Evolutionary conservation across 64 coral and sea anemone species (phyloP).

Genomic region (Dendronephthya gigantea): DNA sequence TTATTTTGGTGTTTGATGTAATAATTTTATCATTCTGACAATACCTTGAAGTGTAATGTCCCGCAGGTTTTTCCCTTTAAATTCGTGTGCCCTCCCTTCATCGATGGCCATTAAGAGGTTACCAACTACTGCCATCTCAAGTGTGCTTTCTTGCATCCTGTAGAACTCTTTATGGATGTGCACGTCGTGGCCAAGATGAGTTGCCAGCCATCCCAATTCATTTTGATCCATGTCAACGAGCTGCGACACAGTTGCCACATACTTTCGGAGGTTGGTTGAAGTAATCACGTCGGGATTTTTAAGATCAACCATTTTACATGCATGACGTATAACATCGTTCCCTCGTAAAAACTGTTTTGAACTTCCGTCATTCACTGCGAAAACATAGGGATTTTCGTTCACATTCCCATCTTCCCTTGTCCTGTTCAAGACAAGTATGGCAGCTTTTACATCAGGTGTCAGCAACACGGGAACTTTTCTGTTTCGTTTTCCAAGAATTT

Average conservation of each 20-base stretch:
- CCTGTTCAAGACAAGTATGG: not conserved
- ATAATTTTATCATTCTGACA: too few relatives aligned
- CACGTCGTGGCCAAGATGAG: slow-evolving; percentile 13
- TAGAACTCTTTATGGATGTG: slow-evolving; percentile 19
- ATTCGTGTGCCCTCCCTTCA: not conserved
- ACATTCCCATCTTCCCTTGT: not conserved
- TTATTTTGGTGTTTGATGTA: too few relatives aligned
- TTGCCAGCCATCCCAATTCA: slow-evolving; percentile 6
- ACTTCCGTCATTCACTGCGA: not conserved
- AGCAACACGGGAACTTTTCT: slow-evolving; percentile 16
- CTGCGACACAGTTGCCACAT: slow-evolving; percentile 9
- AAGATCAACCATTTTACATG: not conserved
- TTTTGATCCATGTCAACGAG: not conserved
- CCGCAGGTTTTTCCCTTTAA: not conserved
- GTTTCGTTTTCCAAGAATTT: slow-evolving; percentile 18
- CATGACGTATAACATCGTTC: not conserved
- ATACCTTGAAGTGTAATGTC: not conserved
- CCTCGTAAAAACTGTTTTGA: not conserved
- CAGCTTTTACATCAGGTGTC: slow-evolving; percentile 4
- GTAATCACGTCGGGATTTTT: not conserved
- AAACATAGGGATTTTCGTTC: slow-evolving; percentile 25
- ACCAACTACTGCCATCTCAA: not conserved
- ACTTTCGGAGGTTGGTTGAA: slow-evolving; percentile 1
- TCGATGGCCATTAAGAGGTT: not conserved
- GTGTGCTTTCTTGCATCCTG: not conserved